Evolutionary conservation across 2,113 vertebrate genomes (phyloP).

Genomic region (Corynorhinus townsendii): DNA sequence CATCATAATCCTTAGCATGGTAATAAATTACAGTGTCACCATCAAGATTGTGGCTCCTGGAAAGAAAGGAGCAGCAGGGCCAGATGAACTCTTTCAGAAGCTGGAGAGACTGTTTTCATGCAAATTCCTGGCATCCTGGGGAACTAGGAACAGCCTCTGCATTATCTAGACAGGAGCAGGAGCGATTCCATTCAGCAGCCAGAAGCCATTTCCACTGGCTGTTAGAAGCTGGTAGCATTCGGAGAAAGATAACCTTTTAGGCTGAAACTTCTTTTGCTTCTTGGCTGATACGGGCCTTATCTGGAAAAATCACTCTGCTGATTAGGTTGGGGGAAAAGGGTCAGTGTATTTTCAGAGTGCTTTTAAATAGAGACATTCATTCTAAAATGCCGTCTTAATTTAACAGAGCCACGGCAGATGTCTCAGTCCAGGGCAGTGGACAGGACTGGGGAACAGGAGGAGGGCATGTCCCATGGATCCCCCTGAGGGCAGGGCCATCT

Average conservation of each 20-base stretch:
- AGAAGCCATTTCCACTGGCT: constrained; percentile 32
- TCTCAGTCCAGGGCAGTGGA: not conserved
- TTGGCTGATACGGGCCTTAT: not conserved
- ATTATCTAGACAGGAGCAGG: constrained; percentile 39
- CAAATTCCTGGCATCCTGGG: constrained; percentile 52
- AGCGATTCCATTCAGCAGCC: constrained; percentile 26
- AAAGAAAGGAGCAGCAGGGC: constrained; percentile 42
- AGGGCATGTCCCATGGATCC: not conserved
- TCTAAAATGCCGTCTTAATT: constrained; percentile 16
- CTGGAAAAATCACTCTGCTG: constrained; percentile 25
- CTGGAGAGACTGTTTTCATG: constrained; percentile 58
- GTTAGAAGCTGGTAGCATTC: constrained; percentile 7
- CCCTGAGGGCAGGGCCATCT: not conserved
- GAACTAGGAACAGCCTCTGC: constrained; percentile 31
- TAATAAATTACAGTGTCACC: constrained; percentile 63
- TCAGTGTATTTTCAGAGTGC: not conserved
- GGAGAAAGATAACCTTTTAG: constrained; percentile 33
- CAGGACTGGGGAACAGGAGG: not conserved
- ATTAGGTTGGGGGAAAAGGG: constrained; percentile 19
- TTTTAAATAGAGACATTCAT: constrained; percentile 8
- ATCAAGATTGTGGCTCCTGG: constrained; percentile 51
- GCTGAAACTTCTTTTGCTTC: constrained; percentile 38
- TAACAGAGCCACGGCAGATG: not conserved
- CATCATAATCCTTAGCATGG: constrained; percentile 33
- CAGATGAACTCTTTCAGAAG: constrained; percentile 52